These are phyloP conservation scores for Sardinella longiceps DNA, from an alignment of 2,797 vertebrate species.

Conservation along the genomic window DNA sequence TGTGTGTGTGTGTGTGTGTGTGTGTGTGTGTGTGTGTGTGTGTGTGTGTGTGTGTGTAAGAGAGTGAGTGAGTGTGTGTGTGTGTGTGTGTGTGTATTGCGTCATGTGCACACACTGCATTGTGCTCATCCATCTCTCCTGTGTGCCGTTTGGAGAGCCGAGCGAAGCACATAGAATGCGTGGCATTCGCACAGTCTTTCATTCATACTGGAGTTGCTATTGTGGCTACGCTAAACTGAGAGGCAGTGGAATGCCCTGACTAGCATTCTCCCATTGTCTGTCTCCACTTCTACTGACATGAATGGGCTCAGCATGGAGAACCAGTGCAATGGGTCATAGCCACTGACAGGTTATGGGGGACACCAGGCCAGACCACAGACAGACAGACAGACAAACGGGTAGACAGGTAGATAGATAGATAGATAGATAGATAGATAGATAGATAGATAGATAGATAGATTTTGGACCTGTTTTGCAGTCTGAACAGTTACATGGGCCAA, in stretches of 20 bases:
- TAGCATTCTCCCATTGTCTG: not conserved
- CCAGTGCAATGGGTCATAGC: no score
- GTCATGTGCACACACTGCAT: not conserved
- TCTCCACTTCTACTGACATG: not conserved
- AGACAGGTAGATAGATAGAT: no score
- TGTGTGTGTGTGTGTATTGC: not conserved
- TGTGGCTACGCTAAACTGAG: not conserved
- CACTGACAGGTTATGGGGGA: no score
- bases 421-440: no score
- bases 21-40: not conserved
- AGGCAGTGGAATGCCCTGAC: constrained; percentile 7
- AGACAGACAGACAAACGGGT: no score
- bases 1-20: not conserved
- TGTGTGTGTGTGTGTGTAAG: not conserved
- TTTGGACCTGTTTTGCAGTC: no score
- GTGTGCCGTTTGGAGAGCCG: not conserved
- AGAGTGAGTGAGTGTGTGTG: not conserved
- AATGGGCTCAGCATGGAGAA: not conserved
- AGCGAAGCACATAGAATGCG: not conserved
- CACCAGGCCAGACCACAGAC: no score
- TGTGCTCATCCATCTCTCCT: not conserved
- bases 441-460: no score
- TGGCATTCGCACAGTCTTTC: not conserved
- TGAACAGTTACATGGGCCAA: no score
- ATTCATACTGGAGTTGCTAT: not conserved